phyloP scores from a whole-genome alignment of 2,888 invertebrate species.

The Chaitophorus viminalis region DNA sequence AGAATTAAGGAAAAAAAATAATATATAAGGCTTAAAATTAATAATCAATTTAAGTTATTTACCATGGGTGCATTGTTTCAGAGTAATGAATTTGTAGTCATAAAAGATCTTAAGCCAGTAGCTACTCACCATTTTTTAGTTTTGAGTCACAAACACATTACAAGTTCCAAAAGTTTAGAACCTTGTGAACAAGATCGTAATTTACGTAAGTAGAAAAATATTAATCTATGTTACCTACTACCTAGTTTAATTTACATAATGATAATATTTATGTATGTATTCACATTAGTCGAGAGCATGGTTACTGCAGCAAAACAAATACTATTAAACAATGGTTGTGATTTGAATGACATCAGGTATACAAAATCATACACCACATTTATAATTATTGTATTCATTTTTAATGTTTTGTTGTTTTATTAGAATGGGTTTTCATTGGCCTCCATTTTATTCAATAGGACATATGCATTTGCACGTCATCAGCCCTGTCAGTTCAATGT shows the following conservation, averaged over 20 bases:
- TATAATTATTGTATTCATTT: constrained; percentile 30
- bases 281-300: constrained; percentile 75
- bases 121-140: constrained; percentile 82
- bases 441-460: constrained; percentile 83
- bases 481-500: constrained; percentile 81
- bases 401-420: constrained; percentile 31
- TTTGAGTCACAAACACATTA: constrained; percentile 80
- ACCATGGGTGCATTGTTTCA: constrained; percentile 64
- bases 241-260: constrained; percentile 1
- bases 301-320: constrained; percentile 71
- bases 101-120: constrained; percentile 86
- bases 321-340: constrained; percentile 69
- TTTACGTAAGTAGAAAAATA: constrained; percentile 72
- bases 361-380: not conserved
- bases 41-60: not conserved
- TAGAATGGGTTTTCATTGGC: constrained; percentile 87
- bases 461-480: constrained; percentile 91
- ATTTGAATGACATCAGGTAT: constrained; percentile 66
- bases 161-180: constrained; percentile 76
- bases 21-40: not conserved
- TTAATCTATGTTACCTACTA: not conserved
- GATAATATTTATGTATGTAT: constrained; percentile 11
- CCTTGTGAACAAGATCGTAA: constrained; percentile 73
- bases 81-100: constrained; percentile 81
- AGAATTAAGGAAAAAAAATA: not conserved